Percentiles rank a stretch among this genome's conserved stretches.
phyloP scores from a whole-genome alignment of 2,797 vertebrate genomes.

The Myotis planiceps region DNA sequence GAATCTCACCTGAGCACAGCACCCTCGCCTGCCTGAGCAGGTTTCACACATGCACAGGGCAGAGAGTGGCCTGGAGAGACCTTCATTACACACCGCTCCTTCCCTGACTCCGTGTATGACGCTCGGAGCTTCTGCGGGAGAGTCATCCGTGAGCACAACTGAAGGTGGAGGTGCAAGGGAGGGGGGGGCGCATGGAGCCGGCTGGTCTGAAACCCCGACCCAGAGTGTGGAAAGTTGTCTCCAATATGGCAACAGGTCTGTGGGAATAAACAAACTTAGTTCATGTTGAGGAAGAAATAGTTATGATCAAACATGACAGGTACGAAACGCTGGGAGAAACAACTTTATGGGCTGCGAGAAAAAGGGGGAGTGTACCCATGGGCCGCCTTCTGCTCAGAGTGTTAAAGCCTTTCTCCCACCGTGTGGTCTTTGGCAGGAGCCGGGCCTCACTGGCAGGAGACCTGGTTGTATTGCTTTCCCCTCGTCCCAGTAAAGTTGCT shows the following conservation, averaged over 20 bases:
- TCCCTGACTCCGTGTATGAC: fast-evolving
- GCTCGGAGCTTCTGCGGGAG: fast-evolving
- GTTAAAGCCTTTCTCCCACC: neutral
- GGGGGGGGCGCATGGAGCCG: neutral
- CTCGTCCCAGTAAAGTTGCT: constrained; percentile 4
- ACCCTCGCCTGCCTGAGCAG: too few species aligned
- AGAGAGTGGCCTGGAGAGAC: fast-evolving
- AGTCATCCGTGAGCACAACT: neutral
- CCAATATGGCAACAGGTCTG: neutral
- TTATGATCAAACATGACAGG: constrained; percentile 14
- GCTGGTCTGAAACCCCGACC: neutral
- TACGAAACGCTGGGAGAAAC: constrained; percentile 5
- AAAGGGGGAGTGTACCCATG: neutral
- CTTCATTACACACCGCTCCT: fast-evolving
- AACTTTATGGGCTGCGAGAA: neutral
- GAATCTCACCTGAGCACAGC: neutral
- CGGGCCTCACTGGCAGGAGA: neutral
- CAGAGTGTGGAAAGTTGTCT: neutral
- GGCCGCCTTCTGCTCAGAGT: neutral
- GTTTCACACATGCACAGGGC: neutral
- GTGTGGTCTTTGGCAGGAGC: constrained; percentile 16
- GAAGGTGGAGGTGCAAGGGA: too few species aligned
- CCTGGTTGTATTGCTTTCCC: neutral
- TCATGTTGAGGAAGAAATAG: constrained; percentile 48
- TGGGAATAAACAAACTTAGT: constrained; percentile 38